These are phyloP conservation scores for Apostichopus parvimensis DNA, from an alignment of 35 echinoderm and acorn worm genomes.

Conservation along the genomic window DNA sequence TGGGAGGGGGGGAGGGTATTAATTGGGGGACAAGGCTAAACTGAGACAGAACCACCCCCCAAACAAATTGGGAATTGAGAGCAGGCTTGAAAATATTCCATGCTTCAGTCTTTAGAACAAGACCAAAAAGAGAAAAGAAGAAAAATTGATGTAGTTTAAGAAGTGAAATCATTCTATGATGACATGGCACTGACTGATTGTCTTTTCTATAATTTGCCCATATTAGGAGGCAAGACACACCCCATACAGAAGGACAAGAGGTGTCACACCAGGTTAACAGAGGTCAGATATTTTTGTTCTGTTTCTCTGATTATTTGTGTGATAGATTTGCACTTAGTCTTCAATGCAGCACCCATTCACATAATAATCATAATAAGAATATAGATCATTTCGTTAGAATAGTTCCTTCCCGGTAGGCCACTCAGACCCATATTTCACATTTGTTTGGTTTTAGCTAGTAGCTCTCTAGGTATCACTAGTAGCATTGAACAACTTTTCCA, in stretches of 20 bases:
- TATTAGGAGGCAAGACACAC: slow-evolving; percentile 55
- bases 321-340: slow-evolving; percentile 41
- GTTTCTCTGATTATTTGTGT: slow-evolving; percentile 52
- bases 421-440: too few species aligned
- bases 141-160: background rate
- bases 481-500: too few species aligned
- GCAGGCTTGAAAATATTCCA: background rate
- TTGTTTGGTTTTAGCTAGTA: too few species aligned
- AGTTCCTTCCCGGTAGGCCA: too few species aligned
- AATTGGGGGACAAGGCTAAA: background rate
- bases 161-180: slow-evolving; percentile 8
- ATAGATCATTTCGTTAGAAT: too few species aligned
- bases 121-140: background rate
- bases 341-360: slow-evolving; percentile 1
- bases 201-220: slow-evolving; percentile 58
- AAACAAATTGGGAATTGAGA: background rate
- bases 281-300: slow-evolving; percentile 63
- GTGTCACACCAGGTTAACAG: slow-evolving; percentile 51
- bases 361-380: too few species aligned
- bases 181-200: slow-evolving; percentile 34
- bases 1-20: background rate
- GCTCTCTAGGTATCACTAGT: too few species aligned
- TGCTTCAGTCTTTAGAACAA: background rate
- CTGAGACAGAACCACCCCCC: background rate
- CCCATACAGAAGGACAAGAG: slow-evolving; percentile 43